These are phyloP conservation scores for Platichthys flesus DNA, from an alignment of 2,113 vertebrate species.

Conservation along the genomic window DNA sequence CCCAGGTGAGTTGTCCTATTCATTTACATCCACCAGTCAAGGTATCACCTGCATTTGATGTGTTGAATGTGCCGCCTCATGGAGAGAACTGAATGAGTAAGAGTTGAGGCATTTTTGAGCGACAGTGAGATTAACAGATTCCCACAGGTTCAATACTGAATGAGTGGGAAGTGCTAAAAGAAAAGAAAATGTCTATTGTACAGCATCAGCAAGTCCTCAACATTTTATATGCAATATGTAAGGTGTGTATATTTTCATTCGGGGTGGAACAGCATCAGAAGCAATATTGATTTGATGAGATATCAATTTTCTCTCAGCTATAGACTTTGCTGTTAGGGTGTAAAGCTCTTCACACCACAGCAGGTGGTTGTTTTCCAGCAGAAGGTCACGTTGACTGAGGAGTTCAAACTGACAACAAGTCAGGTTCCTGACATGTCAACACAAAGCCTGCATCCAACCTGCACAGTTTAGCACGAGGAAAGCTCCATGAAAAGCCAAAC, in stretches of 20 bases:
- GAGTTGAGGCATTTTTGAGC: too few species aligned
- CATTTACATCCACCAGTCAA: too few species aligned
- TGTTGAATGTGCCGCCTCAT: too few species aligned
- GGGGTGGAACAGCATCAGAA: neutral
- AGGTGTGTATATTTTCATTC: neutral
- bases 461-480: conserved; percentile 20
- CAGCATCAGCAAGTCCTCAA: neutral
- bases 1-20: too few species aligned
- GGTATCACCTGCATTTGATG: too few species aligned
- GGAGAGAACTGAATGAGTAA: too few species aligned
- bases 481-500: conserved; percentile 6
- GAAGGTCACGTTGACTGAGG: conserved; percentile 5
- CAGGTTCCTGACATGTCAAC: conserved; percentile 5
- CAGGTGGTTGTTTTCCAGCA: neutral
- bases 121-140: too few species aligned
- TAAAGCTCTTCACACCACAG: neutral
- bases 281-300: neutral
- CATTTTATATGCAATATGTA: neutral
- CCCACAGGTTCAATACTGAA: too few species aligned
- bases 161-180: too few species aligned
- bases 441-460: conserved; percentile 13
- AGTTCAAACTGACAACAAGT: neutral
- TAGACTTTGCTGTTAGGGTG: neutral
- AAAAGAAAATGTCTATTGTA: too few species aligned
- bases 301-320: neutral